These are phyloP conservation scores for Drosophila pectinifera DNA, from an alignment of 1,140 invertebrate genomes.

Conservation along the genomic window DNA sequence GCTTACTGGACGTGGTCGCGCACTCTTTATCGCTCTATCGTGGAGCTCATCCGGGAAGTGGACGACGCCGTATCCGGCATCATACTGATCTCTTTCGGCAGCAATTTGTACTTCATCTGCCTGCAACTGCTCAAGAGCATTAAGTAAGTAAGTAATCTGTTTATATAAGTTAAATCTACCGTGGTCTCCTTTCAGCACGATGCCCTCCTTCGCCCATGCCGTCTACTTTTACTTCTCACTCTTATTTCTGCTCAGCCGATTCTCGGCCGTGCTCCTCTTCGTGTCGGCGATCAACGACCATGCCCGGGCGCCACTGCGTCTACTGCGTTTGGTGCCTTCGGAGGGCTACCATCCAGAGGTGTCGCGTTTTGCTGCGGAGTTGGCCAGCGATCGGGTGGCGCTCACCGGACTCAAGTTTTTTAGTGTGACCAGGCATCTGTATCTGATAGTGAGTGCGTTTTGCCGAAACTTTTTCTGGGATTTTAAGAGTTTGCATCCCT, in stretches of 20 bases:
- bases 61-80: constrained; percentile 75
- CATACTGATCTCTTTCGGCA: constrained; percentile 74
- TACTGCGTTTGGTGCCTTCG: constrained; percentile 86
- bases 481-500: constrained; percentile 44
- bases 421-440: constrained; percentile 87
- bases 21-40: constrained; percentile 65
- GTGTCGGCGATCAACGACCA: constrained; percentile 88
- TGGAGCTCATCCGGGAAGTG: constrained; percentile 66
- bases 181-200: constrained; percentile 46
- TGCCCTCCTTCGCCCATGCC: constrained; percentile 72
- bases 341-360: constrained; percentile 87
- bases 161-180: not conserved
- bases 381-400: constrained; percentile 86
- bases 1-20: constrained; percentile 64
- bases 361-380: constrained; percentile 86
- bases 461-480: constrained; percentile 37
- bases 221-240: constrained; percentile 89
- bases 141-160: constrained; percentile 49
- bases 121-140: constrained; percentile 79
- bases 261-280: constrained; percentile 86
- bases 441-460: constrained; percentile 84
- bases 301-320: constrained; percentile 86
- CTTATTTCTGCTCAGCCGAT: constrained; percentile 86
- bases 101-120: constrained; percentile 83
- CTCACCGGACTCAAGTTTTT: constrained; percentile 88